A percentile compares a stretch with the other conserved stretches of the same genome.
phyloP scores from a whole-genome alignment of 2,797 vertebrate genomes.

The Sebastes vulpes region DNA sequence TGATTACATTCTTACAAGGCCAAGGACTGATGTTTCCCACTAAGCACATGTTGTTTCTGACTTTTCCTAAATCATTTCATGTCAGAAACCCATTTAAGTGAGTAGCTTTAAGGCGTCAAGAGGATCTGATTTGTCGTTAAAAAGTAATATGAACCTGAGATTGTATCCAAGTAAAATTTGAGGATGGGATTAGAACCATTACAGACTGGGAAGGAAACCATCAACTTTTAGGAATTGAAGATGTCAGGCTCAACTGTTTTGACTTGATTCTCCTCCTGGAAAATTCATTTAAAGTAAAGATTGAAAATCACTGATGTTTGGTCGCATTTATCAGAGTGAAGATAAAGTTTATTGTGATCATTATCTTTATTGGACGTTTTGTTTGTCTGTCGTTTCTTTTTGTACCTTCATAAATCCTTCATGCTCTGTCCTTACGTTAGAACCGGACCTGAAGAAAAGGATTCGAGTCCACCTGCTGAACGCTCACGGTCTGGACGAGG shows the following conservation, averaged over 20 bases:
- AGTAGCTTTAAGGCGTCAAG: neutral
- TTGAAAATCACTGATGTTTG: neutral
- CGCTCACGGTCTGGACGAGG: constrained; percentile 96
- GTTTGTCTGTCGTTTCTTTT: neutral
- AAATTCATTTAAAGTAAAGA: constrained; percentile 6
- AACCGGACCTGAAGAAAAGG: constrained; percentile 96
- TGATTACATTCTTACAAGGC: neutral
- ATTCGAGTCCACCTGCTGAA: constrained; percentile 97
- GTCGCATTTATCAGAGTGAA: constrained; percentile 25
- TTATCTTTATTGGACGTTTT: constrained; percentile 9
- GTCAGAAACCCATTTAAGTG: neutral
- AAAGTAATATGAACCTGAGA: neutral
- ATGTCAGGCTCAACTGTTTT: neutral
- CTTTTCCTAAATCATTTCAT: neutral
- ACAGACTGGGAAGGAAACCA: neutral
- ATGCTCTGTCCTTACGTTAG: constrained; percentile 71
- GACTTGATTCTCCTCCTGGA: neutral
- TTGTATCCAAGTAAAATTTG: neutral
- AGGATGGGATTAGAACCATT: neutral
- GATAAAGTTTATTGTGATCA: constrained; percentile 16
- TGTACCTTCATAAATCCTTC: constrained; percentile 1
- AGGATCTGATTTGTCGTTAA: neutral
- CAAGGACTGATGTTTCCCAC: neutral
- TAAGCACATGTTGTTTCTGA: neutral
- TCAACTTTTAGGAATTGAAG: neutral